phyloP scores from a whole-genome alignment of 2,888 invertebrate species.

The Eucera pruinosa region DNA sequence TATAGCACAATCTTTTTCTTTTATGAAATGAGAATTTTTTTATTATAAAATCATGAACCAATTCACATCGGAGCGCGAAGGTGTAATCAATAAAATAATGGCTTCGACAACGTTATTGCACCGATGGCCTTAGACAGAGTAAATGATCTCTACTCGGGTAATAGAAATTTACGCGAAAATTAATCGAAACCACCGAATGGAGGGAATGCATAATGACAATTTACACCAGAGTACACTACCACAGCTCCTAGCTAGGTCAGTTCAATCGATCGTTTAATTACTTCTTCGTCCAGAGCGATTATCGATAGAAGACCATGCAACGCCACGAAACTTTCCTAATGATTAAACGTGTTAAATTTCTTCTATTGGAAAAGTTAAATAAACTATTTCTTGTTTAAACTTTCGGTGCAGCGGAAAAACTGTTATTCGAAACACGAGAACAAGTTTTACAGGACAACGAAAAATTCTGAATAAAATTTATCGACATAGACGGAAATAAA shows the following conservation, averaged over 20 bases:
- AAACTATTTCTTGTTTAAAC: too few relatives aligned
- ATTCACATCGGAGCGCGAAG: neutral
- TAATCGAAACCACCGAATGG: constrained; percentile 14
- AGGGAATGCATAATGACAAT: constrained; percentile 41
- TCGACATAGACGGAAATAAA: too few relatives aligned
- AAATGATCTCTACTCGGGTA: constrained; percentile 45
- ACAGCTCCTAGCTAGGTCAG: neutral
- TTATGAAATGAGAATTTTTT: too few relatives aligned
- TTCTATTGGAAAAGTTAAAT: too few relatives aligned
- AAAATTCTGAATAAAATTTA: too few relatives aligned
- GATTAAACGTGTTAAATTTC: too few relatives aligned
- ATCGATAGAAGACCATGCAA: too few relatives aligned
- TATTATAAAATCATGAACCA: neutral
- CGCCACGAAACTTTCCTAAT: too few relatives aligned
- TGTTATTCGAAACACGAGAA: too few relatives aligned
- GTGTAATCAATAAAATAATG: neutral
- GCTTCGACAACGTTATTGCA: neutral
- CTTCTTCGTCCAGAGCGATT: neutral
- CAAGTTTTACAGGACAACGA: too few relatives aligned
- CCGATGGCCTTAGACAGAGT: neutral
- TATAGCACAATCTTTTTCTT: too few relatives aligned
- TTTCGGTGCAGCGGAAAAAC: too few relatives aligned
- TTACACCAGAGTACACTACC: constrained; percentile 8
- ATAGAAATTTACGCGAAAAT: constrained; percentile 66
- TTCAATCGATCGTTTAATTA: constrained; percentile 11